These are phyloP conservation scores for Amphiprion percula DNA, from an alignment of 2,113 vertebrate species.

Conservation along the genomic window DNA sequence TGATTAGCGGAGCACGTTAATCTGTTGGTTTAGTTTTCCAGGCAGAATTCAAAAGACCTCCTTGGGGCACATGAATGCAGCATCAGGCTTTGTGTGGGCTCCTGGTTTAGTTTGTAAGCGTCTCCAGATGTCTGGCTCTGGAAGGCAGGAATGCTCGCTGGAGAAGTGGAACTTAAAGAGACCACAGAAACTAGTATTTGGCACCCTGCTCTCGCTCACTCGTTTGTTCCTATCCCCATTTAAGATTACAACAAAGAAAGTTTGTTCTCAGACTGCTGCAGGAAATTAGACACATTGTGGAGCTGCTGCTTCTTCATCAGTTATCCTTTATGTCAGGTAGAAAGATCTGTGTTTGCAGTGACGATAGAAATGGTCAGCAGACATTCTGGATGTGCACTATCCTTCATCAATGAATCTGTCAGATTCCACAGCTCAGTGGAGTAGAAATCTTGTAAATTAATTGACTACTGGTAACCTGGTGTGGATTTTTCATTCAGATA, in stretches of 20 bases:
- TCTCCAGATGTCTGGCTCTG: constrained; percentile 78
- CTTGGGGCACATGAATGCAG: constrained; percentile 38
- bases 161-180: constrained; percentile 51
- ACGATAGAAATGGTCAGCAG: background rate
- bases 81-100: constrained; percentile 46
- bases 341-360: background rate
- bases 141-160: constrained; percentile 43
- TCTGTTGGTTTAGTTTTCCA: constrained; percentile 41
- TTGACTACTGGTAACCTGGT: no score
- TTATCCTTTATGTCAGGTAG: background rate
- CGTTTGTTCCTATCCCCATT: constrained; percentile 19
- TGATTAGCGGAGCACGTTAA: constrained; percentile 33
- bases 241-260: constrained; percentile 30
- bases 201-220: constrained; percentile 5
- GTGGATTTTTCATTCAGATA: no score
- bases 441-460: no score
- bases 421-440: background rate
- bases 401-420: no score
- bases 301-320: background rate
- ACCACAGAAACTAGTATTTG: constrained; percentile 46
- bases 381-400: background rate
- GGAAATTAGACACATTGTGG: constrained; percentile 6
- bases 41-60: constrained; percentile 35
- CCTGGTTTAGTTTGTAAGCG: constrained; percentile 63
- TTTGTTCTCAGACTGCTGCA: constrained; percentile 15